These are phyloP conservation scores for Strongylocentrotus purpuratus DNA, from an alignment of 35 echinoderm and acorn worm genomes.

Conservation along the genomic window DNA sequence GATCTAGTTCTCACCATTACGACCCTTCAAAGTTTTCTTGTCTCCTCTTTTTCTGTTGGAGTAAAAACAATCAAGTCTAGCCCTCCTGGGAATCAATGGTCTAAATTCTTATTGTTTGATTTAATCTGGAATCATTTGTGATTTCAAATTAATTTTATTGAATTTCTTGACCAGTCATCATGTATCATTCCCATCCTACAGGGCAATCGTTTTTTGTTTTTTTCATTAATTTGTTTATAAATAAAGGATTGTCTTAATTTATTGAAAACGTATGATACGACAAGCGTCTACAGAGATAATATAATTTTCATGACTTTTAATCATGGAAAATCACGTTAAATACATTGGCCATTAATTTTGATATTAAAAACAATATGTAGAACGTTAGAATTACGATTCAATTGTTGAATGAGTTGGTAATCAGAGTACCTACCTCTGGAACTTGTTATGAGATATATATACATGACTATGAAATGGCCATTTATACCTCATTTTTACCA, in stretches of 20 bases:
- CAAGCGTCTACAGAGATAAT: background rate
- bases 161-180: background rate
- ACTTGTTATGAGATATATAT: too few species aligned
- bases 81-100: background rate
- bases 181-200: background rate
- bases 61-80: background rate
- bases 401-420: too few species aligned
- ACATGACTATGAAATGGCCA: too few species aligned
- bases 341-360: too few species aligned
- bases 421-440: too few species aligned
- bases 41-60: background rate
- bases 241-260: background rate
- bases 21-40: background rate
- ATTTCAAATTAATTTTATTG: background rate
- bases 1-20: background rate
- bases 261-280: background rate
- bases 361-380: too few species aligned
- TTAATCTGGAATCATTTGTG: background rate
- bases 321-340: too few species aligned
- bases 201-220: background rate
- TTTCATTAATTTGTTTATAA: too few species aligned
- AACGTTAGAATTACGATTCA: too few species aligned
- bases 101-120: conserved; percentile 1
- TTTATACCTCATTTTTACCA: too few species aligned
- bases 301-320: too few species aligned